phyloP scores from a whole-genome alignment of 2,888 invertebrate species.

The Laothoe populi region DNA sequence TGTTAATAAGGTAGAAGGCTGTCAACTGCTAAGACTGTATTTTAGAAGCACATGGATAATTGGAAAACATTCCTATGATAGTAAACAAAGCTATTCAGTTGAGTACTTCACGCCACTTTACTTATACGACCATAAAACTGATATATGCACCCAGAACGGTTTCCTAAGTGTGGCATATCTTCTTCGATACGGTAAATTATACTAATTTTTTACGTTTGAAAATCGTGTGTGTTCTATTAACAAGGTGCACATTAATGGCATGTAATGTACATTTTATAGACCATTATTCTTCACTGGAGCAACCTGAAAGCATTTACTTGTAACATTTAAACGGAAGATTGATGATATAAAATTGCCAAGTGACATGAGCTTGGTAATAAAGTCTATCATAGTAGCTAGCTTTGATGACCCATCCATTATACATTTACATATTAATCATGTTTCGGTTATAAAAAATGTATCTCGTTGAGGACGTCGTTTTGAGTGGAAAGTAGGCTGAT shows the following conservation, averaged over 20 bases:
- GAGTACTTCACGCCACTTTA: slow-evolving; percentile 3
- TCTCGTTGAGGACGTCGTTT: slow-evolving; percentile 38
- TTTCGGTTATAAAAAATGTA: slow-evolving; percentile 34
- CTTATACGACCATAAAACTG: slow-evolving; percentile 9
- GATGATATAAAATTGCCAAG: slow-evolving; percentile 64
- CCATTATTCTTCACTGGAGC: slow-evolving; percentile 47
- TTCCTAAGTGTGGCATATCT: slow-evolving; percentile 18
- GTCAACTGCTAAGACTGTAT: background rate
- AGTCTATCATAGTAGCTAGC: slow-evolving; percentile 54
- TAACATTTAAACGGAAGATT: slow-evolving; percentile 70
- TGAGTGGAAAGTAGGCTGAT: slow-evolving; percentile 14
- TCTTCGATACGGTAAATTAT: slow-evolving; percentile 19
- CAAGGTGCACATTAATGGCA: slow-evolving; percentile 33
- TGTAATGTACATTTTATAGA: slow-evolving; percentile 40
- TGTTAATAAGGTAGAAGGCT: no score
- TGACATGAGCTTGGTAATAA: slow-evolving; percentile 62
- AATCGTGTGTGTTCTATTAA: slow-evolving; percentile 30
- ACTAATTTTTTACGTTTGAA: slow-evolving; percentile 17
- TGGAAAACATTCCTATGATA: background rate
- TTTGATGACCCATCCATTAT: slow-evolving; percentile 71
- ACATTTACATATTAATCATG: slow-evolving; percentile 69
- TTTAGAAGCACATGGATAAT: background rate
- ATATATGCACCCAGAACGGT: slow-evolving; percentile 4
- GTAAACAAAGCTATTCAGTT: background rate
- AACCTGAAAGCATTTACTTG: slow-evolving; percentile 69